Conservation (phyloP, 1,140 invertebrate genomes). For the Nomia melanderi region DNA sequence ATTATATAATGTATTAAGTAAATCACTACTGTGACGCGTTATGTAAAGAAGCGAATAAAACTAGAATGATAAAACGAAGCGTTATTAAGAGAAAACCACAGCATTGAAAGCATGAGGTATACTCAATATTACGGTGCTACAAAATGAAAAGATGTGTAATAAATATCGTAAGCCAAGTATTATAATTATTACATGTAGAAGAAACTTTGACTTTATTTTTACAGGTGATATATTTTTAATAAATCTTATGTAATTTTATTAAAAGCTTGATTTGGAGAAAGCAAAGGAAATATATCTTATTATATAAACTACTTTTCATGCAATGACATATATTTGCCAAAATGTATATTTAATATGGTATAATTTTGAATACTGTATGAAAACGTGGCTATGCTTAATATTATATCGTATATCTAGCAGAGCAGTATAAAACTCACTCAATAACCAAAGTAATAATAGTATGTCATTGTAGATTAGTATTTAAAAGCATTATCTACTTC, state of each 20-base stretch:
- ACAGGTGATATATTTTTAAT: background rate
- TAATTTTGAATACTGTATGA: background rate
- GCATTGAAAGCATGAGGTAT: constrained; percentile 27
- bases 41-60: background rate
- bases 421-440: background rate
- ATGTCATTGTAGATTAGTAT: background rate
- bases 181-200: background rate
- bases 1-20: background rate
- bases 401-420: background rate
- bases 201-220: constrained; percentile 1
- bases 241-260: background rate
- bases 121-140: background rate
- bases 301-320: background rate
- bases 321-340: background rate
- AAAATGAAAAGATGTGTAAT: background rate
- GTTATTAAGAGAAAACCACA: constrained; percentile 2
- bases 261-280: background rate
- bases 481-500: constrained; percentile 10
- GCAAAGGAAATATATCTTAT: background rate
- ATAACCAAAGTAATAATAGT: constrained; percentile 1
- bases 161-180: background rate
- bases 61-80: background rate
- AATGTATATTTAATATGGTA: background rate
- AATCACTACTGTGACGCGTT: background rate
- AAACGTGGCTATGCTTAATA: background rate